Base-by-base conservation (phyloP, 2,888 invertebrate genomes). In the Galeruca laticollis region DNA sequence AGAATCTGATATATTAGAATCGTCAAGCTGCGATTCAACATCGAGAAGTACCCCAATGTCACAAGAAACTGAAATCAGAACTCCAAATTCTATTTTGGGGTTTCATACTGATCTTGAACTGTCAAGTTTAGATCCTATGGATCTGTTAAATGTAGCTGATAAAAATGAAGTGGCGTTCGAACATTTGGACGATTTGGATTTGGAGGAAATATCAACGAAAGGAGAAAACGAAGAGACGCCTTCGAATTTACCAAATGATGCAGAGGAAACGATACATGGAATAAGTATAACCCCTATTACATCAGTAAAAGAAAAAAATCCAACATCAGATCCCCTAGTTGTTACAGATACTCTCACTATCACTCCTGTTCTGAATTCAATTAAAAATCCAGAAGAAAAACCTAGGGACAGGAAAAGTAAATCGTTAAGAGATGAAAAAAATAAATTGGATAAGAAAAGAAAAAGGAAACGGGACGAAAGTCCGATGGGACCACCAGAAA, bases 401-500 rank as follows among this genome's bases (percentile, higher is more conserved):
- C 5, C 71, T 71, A 66, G 76, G 74, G 66, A 70, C 73, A 75
- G 63, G 83, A 84, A 62, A 35, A 77, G 75, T 37, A 73, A 74
- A 57, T 75, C 76, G 43, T 70, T 73, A 26, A 71, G 73, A 33
- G 81, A 81, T 2, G 80, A 84, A 67, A 82, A 87, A 81, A 75
- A 84, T 79, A 73, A 67, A 87, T 72, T 87, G 69, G 91, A 95
- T 73, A 94, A 94, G 82, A 91, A 91, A 78, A 84, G 88, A 18
- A 94, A 94, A 77, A 90, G 93, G 78, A 93, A 94, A 81, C 88
- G 93, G 63, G 91, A 94, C 74, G 94, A 94, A 73, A 91, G 92
- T 80, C 89, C 92, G 0, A 93, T 93, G 93, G 93, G 93, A 1
- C 93, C 93, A 0, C 95, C 95, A 0, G 94, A 94, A 73, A 95